Conservation (phyloP, 2,888 invertebrate genomes). For the Acanthacorydalis orientalis region DNA sequence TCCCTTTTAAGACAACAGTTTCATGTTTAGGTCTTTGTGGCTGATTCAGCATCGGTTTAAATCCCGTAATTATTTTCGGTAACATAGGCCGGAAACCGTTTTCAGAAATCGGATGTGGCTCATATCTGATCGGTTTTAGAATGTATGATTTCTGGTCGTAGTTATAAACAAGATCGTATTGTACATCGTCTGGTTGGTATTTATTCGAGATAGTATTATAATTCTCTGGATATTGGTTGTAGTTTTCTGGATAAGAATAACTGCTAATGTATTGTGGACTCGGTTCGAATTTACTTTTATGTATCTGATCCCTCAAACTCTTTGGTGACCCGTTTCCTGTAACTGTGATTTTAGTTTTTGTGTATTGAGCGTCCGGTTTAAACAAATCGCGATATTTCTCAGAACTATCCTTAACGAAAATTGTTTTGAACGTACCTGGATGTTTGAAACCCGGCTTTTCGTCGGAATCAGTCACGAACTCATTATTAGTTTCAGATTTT, state of each 20-base stretch:
- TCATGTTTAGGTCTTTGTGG: not conserved
- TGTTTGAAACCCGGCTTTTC: constrained; percentile 17
- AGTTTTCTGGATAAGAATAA: too few relatives aligned
- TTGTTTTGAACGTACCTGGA: constrained; percentile 27
- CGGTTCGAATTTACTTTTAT: too few relatives aligned
- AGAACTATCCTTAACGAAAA: constrained; percentile 9
- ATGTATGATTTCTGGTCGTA: not conserved
- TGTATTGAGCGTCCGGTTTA: too few relatives aligned
- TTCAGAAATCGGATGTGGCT: not conserved
- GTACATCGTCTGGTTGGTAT: not conserved
- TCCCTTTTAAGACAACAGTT: not conserved
- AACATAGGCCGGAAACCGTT: not conserved
- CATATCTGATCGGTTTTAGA: not conserved
- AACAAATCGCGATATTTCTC: too few relatives aligned
- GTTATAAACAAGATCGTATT: constrained; percentile 1
- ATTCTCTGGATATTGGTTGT: too few relatives aligned
- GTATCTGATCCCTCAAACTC: too few relatives aligned
- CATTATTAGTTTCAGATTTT: constrained; percentile 22
- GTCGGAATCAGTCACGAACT: constrained; percentile 16
- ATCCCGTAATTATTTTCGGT: not conserved
- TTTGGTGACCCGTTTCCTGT: too few relatives aligned
- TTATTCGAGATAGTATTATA: too few relatives aligned
- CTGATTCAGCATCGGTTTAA: not conserved
- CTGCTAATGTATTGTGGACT: too few relatives aligned
- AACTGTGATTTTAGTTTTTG: too few relatives aligned